A percentile compares a stretch with the other conserved stretches of the same genome.
These are phyloP conservation scores for Pemphredon lugubris DNA, from an alignment of 2,888 invertebrate species.

Conservation along the genomic window DNA sequence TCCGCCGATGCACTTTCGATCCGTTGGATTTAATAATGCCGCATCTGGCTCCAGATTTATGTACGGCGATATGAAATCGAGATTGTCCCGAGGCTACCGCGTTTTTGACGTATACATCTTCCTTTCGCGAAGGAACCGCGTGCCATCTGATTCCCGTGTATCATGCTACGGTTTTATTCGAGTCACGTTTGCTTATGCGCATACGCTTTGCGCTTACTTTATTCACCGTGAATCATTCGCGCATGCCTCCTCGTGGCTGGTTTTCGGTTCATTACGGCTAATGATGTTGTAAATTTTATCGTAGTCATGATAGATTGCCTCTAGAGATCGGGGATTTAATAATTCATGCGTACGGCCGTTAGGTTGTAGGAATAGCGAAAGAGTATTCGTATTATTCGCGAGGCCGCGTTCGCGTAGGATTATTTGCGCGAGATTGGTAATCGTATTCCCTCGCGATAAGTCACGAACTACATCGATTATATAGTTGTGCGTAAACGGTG, in stretches of 20 bases:
- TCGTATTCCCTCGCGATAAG: no score
- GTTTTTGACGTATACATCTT: constrained; percentile 56
- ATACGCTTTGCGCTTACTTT: constrained; percentile 39
- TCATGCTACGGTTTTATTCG: constrained; percentile 41
- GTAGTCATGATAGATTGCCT: no score
- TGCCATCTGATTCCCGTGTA: constrained; percentile 51
- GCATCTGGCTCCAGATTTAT: constrained; percentile 43
- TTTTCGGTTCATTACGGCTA: neutral
- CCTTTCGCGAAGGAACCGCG: constrained; percentile 29
- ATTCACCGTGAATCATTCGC: constrained; percentile 44
- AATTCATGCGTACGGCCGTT: no score
- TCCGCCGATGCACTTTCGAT: constrained; percentile 17
- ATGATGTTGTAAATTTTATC: no score
- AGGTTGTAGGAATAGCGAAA: no score
- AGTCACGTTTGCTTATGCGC: constrained; percentile 50
- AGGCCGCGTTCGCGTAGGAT: no score
- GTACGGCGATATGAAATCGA: constrained; percentile 52
- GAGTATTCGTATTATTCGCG: no score
- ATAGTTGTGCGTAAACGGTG: no score
- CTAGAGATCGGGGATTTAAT: no score
- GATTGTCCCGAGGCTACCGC: constrained; percentile 37
- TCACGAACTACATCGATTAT: no score
- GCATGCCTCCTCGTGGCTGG: no score
- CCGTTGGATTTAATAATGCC: constrained; percentile 48
- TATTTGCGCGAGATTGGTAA: no score